phyloP scores from a whole-genome alignment of 2,113 vertebrate species.

The Caranx ignobilis region DNA sequence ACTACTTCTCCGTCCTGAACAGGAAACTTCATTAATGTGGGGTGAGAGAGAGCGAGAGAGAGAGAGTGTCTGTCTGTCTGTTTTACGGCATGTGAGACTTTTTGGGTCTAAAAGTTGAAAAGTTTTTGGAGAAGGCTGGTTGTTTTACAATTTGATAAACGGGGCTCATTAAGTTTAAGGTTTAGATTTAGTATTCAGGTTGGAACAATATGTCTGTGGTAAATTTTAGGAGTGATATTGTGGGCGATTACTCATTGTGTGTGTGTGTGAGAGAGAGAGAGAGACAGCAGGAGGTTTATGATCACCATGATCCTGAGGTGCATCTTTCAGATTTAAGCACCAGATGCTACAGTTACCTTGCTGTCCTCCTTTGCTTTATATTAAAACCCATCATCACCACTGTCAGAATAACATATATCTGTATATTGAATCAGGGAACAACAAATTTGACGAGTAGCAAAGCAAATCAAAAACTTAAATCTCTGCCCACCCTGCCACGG shows the following conservation, averaged over 20 bases:
- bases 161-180: not conserved
- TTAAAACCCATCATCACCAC: slow-evolving; percentile 15
- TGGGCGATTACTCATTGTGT: not conserved
- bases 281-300: slow-evolving; percentile 33
- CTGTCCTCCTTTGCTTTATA: slow-evolving; percentile 12
- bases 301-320: slow-evolving; percentile 16
- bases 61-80: not conserved
- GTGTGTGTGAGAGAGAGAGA: not conserved
- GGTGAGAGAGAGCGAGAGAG: not conserved
- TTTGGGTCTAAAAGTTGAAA: not conserved
- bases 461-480: not conserved
- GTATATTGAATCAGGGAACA: not conserved
- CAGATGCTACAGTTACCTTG: slow-evolving; percentile 20
- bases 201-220: not conserved
- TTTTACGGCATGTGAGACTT: slow-evolving; percentile 1
- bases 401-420: not conserved
- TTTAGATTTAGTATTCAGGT: slow-evolving; percentile 16
- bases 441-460: not conserved
- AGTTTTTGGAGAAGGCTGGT: not conserved
- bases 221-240: not conserved
- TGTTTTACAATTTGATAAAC: not conserved
- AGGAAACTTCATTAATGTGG: slow-evolving; percentile 20
- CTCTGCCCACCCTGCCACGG: not conserved
- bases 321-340: slow-evolving; percentile 16
- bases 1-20: slow-evolving; percentile 1